phyloP scores from a whole-genome alignment of 2,113 vertebrate genomes.

The Aleadryas rufinucha region DNA sequence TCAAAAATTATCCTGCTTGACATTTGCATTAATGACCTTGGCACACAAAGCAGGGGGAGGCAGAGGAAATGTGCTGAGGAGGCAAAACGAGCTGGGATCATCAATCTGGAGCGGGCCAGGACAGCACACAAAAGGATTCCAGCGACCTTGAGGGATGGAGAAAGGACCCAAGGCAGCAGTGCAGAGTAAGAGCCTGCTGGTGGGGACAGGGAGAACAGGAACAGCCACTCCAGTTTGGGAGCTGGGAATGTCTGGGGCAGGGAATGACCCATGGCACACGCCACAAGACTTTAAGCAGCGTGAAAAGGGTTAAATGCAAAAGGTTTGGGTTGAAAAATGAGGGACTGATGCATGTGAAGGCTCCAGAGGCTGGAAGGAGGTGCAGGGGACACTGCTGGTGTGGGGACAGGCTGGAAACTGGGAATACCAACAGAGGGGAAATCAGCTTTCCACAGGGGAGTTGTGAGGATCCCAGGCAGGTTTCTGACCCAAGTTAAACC shows the following conservation, averaged over 20 bases:
- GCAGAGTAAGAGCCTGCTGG: accelerated
- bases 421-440: not conserved
- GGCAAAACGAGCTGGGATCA: not conserved
- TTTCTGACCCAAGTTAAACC: not conserved
- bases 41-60: not conserved
- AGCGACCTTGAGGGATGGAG: not conserved
- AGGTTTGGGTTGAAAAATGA: not conserved
- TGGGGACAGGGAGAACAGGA: not conserved
- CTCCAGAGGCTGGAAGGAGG: not conserved
- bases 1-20: conserved; percentile 10
- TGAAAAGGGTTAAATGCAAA: not conserved
- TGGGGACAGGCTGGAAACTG: not conserved
- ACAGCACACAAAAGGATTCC: not conserved
- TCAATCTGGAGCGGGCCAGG: not conserved
- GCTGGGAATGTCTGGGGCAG: not conserved
- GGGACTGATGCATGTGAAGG: not conserved
- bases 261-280: not conserved
- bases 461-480: not conserved
- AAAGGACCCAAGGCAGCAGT: not conserved
- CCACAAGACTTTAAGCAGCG: not conserved
- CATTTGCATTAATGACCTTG: conserved; percentile 26
- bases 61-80: conserved; percentile 9
- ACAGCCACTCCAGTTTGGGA: not conserved
- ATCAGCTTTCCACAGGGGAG: not conserved
- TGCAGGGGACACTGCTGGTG: not conserved